Percentiles rank a stretch among this genome's conserved stretches.
These are phyloP conservation scores for Heterodera filipjevi DNA, from an alignment of 2,888 invertebrate species.

Conservation along the genomic window DNA sequence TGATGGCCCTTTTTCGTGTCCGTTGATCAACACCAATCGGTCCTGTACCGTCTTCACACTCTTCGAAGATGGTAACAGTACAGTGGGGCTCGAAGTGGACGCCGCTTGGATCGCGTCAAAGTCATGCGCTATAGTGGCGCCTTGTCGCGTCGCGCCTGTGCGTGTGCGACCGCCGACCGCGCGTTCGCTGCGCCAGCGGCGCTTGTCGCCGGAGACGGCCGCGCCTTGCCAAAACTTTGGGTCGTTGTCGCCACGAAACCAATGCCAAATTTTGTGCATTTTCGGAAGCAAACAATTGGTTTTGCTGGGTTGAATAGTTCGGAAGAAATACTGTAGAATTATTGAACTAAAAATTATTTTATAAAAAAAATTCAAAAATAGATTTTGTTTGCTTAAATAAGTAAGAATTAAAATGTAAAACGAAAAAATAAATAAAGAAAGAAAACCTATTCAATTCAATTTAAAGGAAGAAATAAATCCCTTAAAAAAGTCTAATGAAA, in stretches of 20 bases:
- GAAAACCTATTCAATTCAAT: too few relatives aligned
- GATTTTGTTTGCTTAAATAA: too few relatives aligned
- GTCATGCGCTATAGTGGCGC: not conserved
- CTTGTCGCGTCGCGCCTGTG: not conserved
- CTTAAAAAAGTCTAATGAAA: too few relatives aligned
- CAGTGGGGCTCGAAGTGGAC: not conserved
- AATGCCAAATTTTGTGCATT: conserved; percentile 56
- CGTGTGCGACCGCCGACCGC: not conserved
- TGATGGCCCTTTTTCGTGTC: not conserved
- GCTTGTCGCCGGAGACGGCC: not conserved
- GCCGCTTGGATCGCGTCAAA: conserved; percentile 11
- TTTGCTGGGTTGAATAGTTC: too few relatives aligned
- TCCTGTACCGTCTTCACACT: conserved; percentile 3
- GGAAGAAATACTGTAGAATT: too few relatives aligned
- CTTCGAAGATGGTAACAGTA: not conserved
- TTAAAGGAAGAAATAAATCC: too few relatives aligned
- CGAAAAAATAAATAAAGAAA: too few relatives aligned
- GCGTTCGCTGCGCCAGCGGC: not conserved
- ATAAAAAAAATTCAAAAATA: not conserved
- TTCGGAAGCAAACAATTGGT: not conserved
- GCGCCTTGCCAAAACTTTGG: not conserved
- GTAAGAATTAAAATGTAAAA: too few relatives aligned
- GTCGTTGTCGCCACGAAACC: conserved; percentile 45
- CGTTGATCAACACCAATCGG: conserved; percentile 9
- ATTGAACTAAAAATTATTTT: not conserved